phyloP scores from a whole-genome alignment of 2,113 vertebrate species.

The Vombatus ursinus region DNA sequence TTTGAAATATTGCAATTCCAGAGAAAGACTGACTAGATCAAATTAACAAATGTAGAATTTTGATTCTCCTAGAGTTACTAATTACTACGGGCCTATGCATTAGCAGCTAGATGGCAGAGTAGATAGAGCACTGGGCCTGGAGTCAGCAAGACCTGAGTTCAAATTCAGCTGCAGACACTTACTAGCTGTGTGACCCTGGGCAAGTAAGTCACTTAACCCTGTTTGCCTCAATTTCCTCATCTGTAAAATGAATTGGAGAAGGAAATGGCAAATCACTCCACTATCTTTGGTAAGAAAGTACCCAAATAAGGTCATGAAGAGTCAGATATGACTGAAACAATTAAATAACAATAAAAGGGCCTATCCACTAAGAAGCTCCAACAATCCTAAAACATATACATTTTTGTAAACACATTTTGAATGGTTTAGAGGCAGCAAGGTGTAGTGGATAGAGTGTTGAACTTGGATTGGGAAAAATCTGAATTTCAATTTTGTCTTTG shows the following conservation, averaged over 20 bases:
- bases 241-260: not conserved
- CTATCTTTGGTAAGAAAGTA: no score
- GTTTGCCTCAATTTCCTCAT: not conserved
- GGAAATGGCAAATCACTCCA: no score
- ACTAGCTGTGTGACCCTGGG: not conserved
- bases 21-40: not conserved
- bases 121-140: not conserved
- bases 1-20: not conserved
- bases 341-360: not conserved
- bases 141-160: not conserved
- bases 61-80: not conserved
- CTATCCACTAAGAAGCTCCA: not conserved
- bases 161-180: not conserved
- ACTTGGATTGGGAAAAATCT: not conserved
- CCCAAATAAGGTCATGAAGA: not conserved
- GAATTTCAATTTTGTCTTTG: not conserved
- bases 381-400: not conserved
- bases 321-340: not conserved
- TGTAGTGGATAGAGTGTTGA: not conserved
- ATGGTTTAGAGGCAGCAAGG: not conserved
- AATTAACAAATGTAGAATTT: not conserved
- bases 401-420: not conserved
- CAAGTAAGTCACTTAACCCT: not conserved
- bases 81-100: not conserved
- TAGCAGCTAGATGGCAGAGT: not conserved